Base-by-base conservation (phyloP, 2,888 invertebrate genomes). In the Xylota sylvarum region DNA sequence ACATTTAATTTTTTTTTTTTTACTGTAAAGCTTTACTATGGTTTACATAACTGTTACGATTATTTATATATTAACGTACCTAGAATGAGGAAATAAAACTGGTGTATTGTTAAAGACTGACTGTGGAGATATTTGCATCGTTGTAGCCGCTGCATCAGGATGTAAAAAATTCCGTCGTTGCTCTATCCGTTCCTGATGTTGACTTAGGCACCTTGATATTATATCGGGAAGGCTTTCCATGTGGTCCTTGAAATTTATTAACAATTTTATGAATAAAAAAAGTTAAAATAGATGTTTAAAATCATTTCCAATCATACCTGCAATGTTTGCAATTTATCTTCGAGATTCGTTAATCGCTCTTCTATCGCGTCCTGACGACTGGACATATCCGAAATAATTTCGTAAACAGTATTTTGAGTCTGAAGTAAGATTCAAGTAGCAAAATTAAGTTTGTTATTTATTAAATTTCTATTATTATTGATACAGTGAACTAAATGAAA, bases 361-460 rank as follows among this genome's bases (percentile, higher is more conserved):
- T 99, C 99, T 89, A 99, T 95, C 67, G 96, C 95, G 92, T 98
- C 97, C 93, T 99, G 98, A 72, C 98, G 96, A 84, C 96, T 96
- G 91, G 98, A 98, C 97, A 99, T 97, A 91, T 99, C 99, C 76
- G 98, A 97, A 88, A 99, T 98, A 90, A 99, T 97, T 94, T 99
- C 99, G 93, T 99, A 99, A 89, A 99, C 98, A 70, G 98, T 98
- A 91, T 98, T 98, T 94, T 99, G 98, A 88, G 98, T 99, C 99
- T 99, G 95, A 19, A 86, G 87, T 58, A 81, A 48, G 12, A 80
- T 55, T 56, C 50, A 56, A 60, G 32, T 50, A 58, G 27, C 64
- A 46, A n/a, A 14, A 6, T 35, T 10, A 6, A 37, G 10, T 1
- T 35, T 9, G 7, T 35, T 10, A 3, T 35, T 23, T 23, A 2